These are phyloP conservation scores for Sceloporus undulatus DNA, from an alignment of 2,113 vertebrate species.

Conservation along the genomic window DNA sequence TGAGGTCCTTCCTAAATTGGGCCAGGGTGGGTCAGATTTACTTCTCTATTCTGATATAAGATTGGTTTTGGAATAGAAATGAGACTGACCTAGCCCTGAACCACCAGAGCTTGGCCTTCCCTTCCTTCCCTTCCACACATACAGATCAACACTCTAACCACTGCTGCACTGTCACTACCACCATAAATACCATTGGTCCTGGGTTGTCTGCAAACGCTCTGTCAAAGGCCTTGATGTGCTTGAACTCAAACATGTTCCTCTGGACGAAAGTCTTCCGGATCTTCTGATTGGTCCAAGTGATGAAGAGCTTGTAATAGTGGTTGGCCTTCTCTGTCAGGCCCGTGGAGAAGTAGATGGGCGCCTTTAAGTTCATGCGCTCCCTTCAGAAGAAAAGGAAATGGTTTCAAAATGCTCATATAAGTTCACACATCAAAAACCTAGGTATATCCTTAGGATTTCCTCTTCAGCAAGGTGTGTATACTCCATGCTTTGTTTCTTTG, in stretches of 20 bases:
- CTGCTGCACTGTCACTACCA: not conserved
- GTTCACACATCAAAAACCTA: too few relatives aligned
- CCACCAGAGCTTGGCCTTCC: not conserved
- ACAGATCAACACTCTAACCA: too few relatives aligned
- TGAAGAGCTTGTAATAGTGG: conserved; percentile 98
- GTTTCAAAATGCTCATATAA: too few relatives aligned
- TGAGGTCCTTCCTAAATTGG: too few relatives aligned
- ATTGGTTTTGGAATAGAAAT: not conserved
- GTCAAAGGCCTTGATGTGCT: conserved; percentile 98
- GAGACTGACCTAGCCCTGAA: too few relatives aligned
- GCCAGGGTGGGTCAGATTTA: too few relatives aligned
- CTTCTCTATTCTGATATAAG: not conserved
- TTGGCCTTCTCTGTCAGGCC: conserved; percentile 98
- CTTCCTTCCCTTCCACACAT: not conserved
- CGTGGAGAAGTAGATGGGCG: conserved; percentile 98
- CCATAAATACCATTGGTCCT: conserved; percentile 88
- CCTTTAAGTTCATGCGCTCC: conserved; percentile 98
- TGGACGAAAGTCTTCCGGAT: conserved; percentile 98
- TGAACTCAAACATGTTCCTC: conserved; percentile 99
- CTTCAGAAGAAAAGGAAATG: conserved; percentile 63
- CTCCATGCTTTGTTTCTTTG: too few relatives aligned
- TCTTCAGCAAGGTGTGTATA: too few relatives aligned
- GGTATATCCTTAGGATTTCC: too few relatives aligned
- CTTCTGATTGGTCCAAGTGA: conserved; percentile 99
- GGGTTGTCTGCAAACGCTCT: conserved; percentile 95